These are phyloP conservation scores for Heliothis subflexa DNA, from an alignment of 1,140 invertebrate species.

Conservation along the genomic window DNA sequence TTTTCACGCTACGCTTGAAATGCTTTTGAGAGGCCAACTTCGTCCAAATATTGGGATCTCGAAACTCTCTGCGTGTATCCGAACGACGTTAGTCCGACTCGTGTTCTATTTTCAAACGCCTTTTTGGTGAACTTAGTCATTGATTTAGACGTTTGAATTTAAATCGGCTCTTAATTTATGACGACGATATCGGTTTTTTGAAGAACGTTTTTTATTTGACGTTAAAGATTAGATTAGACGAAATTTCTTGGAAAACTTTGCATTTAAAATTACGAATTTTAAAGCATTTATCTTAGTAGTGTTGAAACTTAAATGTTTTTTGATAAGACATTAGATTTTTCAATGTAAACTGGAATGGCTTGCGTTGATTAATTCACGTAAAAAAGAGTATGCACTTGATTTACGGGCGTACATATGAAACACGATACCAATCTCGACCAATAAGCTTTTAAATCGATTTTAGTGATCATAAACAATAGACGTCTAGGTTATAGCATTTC, in stretches of 20 bases:
- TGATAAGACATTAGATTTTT: background rate
- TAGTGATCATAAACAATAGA: constrained; percentile 24
- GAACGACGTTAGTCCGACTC: constrained; percentile 19
- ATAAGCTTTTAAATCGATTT: constrained; percentile 41
- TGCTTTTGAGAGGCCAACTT: constrained; percentile 75
- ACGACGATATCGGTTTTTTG: background rate
- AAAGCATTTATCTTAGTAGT: background rate
- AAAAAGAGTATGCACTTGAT: constrained; percentile 7
- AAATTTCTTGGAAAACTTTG: constrained; percentile 11
- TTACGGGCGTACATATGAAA: constrained; percentile 32
- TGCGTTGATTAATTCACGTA: constrained; percentile 12
- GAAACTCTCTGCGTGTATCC: constrained; percentile 46
- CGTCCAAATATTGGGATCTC: constrained; percentile 69
- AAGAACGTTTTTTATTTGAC: constrained; percentile 8
- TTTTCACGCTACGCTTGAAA: constrained; percentile 80
- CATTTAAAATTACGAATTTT: constrained; percentile 1
- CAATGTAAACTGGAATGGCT: background rate
- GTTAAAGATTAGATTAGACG: constrained; percentile 5
- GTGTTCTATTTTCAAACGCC: constrained; percentile 26
- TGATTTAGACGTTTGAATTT: constrained; percentile 24
- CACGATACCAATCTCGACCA: constrained; percentile 7
- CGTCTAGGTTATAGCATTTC: constrained; percentile 48
- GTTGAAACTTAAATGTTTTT: background rate
- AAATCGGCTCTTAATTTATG: background rate
- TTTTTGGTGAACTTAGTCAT: constrained; percentile 10